phyloP scores from a whole-genome alignment of 2,113 vertebrate genomes.

The Anhinga anhinga region DNA sequence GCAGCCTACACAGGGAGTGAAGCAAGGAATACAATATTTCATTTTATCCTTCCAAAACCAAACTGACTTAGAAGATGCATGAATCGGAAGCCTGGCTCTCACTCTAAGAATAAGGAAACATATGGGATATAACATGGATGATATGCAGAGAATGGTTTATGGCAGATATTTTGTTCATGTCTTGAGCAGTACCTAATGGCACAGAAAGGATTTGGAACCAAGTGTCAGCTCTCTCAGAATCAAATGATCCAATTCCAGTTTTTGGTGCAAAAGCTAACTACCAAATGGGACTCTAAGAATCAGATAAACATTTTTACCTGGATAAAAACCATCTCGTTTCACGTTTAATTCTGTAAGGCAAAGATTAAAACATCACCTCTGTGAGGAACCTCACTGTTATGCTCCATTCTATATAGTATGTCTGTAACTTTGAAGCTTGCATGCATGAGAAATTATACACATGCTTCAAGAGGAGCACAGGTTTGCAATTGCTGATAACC shows the following conservation, averaged over 20 bases:
- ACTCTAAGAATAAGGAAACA: not conserved
- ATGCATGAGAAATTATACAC: not conserved
- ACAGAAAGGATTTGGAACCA: not conserved
- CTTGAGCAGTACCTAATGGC: not conserved
- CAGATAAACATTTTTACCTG: not conserved
- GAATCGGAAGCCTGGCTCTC: not conserved
- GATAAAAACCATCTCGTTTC: not conserved
- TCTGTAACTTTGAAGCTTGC: not conserved
- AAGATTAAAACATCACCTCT: not conserved
- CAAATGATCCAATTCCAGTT: not conserved
- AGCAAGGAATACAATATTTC: not conserved
- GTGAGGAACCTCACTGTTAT: not conserved
- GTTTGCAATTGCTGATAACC: not conserved
- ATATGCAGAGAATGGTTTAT: not conserved
- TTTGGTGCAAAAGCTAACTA: not conserved
- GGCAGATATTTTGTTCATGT: not conserved
- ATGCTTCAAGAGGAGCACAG: not conserved
- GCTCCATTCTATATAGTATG: not conserved
- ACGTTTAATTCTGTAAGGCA: not conserved
- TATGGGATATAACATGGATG: not conserved
- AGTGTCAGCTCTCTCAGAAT: not conserved
- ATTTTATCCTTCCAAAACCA: not conserved
- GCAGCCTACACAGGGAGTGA: slow-evolving; percentile 78
- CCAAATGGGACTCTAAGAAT: not conserved
- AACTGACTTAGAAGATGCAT: not conserved